A percentile compares a stretch with the other conserved stretches of the same genome.
Evolutionary conservation across 2,888 invertebrate species (phyloP).

Genomic region (Malacosoma neustria): DNA sequence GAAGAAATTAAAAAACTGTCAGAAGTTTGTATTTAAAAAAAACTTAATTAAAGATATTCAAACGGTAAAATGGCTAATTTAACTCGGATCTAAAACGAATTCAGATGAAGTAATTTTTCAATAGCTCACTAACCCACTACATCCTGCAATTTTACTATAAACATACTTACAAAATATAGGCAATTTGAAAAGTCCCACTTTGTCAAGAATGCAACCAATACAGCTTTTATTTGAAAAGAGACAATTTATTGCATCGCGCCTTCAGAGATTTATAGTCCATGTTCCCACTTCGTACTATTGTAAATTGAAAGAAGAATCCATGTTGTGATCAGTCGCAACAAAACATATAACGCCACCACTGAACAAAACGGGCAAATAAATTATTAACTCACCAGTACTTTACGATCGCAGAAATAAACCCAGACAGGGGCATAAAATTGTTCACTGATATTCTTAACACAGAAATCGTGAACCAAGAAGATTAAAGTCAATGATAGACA

Average conservation of each 20-base stretch:
- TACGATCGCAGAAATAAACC: slow-evolving; percentile 26
- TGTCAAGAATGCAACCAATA: too few species aligned
- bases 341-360: background rate
- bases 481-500: slow-evolving; percentile 34
- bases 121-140: too few species aligned
- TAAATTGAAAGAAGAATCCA: background rate
- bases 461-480: slow-evolving; percentile 26
- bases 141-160: too few species aligned
- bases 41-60: too few species aligned
- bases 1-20: too few species aligned
- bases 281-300: background rate
- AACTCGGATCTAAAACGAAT: too few species aligned
- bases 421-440: slow-evolving; percentile 5
- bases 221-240: background rate
- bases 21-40: too few species aligned
- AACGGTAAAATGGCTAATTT: too few species aligned
- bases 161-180: too few species aligned
- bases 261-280: background rate
- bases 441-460: slow-evolving; percentile 7
- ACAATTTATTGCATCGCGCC: background rate
- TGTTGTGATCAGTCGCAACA: background rate
- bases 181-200: too few species aligned
- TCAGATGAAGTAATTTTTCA: too few species aligned
- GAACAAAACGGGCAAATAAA: background rate
- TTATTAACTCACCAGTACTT: slow-evolving; percentile 13